These are phyloP conservation scores for Drosophila prolongata DNA, from an alignment of 2,888 invertebrate species.

Conservation along the genomic window DNA sequence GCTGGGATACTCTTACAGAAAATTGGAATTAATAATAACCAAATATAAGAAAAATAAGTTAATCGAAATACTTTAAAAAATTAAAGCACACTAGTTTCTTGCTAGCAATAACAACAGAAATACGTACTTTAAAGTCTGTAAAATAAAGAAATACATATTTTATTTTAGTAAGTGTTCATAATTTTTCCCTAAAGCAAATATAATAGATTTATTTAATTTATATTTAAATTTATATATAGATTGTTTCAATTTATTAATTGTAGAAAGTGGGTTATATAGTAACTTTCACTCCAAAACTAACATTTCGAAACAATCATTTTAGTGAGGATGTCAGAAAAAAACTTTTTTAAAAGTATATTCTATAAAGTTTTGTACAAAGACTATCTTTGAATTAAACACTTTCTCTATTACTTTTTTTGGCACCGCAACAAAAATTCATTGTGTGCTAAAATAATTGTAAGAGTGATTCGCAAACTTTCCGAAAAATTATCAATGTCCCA, in stretches of 20 bases:
- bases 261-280: too few relatives aligned
- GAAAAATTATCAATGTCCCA: background rate
- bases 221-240: too few relatives aligned
- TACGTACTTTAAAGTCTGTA: too few relatives aligned
- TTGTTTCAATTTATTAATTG: too few relatives aligned
- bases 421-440: background rate
- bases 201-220: too few relatives aligned
- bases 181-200: too few relatives aligned
- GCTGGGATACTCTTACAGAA: slow-evolving; percentile 1
- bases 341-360: background rate
- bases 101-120: too few relatives aligned
- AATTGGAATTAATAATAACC: background rate
- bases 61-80: background rate
- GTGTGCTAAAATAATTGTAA: background rate
- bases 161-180: too few relatives aligned
- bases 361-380: background rate
- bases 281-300: too few relatives aligned
- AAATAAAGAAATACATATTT: too few relatives aligned
- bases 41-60: background rate
- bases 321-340: background rate
- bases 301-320: too few relatives aligned
- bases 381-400: too few relatives aligned
- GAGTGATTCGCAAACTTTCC: background rate
- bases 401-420: background rate
- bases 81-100: background rate